Conservation (phyloP, 2,113 vertebrate species). For the Pteruthius melanotis region DNA sequence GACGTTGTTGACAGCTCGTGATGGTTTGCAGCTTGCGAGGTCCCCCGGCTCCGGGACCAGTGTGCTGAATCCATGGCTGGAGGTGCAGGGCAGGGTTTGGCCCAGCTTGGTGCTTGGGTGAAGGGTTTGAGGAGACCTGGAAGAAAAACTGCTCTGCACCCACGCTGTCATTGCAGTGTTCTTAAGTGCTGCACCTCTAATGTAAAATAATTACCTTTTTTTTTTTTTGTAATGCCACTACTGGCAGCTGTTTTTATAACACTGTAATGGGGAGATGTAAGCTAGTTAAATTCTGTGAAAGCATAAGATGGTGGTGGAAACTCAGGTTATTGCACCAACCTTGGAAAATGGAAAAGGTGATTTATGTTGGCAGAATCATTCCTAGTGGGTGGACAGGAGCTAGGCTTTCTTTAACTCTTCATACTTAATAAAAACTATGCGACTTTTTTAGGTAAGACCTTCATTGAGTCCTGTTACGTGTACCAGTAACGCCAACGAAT, state of each 20-base stretch:
- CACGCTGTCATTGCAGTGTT: neutral
- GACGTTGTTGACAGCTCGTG: constrained; percentile 77
- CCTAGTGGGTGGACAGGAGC: neutral
- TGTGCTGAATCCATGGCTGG: neutral
- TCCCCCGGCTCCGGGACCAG: neutral
- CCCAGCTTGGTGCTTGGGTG: accelerated
- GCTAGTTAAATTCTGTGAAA: neutral
- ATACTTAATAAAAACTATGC: neutral
- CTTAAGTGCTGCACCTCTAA: neutral
- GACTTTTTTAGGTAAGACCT: neutral
- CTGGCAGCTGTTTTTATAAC: neutral
- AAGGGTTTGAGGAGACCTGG: neutral
- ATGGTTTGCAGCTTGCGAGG: constrained; percentile 74
- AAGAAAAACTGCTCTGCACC: neutral
- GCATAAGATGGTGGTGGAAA: neutral
- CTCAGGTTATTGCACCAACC: neutral
- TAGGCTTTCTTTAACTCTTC: neutral
- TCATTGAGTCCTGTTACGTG: neutral
- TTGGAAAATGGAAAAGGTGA: neutral
- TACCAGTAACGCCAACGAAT: neutral
- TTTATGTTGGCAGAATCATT: neutral
- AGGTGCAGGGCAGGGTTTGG: neutral
- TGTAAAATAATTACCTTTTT: neutral
- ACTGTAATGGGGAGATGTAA: neutral
- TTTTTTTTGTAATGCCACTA: neutral